Percentiles rank a stretch among this genome's conserved stretches.
phyloP scores from a whole-genome alignment of 2,888 invertebrate genomes.

The Automeris io region DNA sequence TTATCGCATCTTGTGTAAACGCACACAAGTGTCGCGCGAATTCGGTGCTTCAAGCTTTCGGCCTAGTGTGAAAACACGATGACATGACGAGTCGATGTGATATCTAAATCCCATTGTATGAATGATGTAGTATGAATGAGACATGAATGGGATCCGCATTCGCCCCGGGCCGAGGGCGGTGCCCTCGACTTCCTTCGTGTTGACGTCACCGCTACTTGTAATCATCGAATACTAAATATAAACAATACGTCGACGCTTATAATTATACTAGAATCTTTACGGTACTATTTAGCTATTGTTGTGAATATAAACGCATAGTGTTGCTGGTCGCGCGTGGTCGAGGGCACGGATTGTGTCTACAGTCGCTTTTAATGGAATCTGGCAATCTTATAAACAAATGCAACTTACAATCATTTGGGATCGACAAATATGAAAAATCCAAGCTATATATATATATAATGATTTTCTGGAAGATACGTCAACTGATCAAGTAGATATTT shows the following conservation, averaged over 20 bases:
- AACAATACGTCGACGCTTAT: conserved; percentile 59
- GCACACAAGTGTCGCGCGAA: conserved; percentile 17
- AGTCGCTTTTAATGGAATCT: no score
- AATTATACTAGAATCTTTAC: conserved; percentile 62
- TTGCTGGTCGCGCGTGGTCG: conserved; percentile 20
- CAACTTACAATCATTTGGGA: no score
- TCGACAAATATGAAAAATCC: no score
- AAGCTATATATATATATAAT: no score
- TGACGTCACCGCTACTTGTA: conserved; percentile 37
- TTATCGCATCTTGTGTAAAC: conserved; percentile 9
- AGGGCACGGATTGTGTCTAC: conserved; percentile 11
- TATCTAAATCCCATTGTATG: conserved; percentile 8
- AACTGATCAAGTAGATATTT: no score
- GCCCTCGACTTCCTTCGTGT: conserved; percentile 21
- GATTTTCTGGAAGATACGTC: no score
- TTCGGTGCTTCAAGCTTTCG: conserved; percentile 16
- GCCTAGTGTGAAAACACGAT: conserved; percentile 16
- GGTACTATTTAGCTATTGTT: conserved; percentile 66
- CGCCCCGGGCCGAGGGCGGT: conserved; percentile 19
- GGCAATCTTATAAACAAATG: no score
- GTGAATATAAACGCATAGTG: conserved; percentile 46
- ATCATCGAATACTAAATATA: conserved; percentile 61
- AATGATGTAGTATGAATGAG: conserved; percentile 13
- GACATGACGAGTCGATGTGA: conserved; percentile 8
- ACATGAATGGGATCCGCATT: conserved; percentile 19